Evolutionary conservation across 2,888 invertebrate species (phyloP).

Genomic region (Drosophila acutilabella): DNA sequence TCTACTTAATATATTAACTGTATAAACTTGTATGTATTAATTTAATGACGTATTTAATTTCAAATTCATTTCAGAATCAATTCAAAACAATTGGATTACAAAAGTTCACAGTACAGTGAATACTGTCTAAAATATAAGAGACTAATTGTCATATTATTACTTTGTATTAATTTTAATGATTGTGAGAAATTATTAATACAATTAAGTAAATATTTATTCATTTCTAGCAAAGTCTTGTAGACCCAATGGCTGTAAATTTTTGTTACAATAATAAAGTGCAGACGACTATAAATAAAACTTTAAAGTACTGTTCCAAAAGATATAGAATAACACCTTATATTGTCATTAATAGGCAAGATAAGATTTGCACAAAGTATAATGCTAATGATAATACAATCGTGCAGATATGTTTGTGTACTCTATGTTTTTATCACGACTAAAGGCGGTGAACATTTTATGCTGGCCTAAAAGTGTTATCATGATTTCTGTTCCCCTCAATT

Average conservation of each 20-base stretch:
- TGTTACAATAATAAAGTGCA: slow-evolving; percentile 5
- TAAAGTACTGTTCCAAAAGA: neutral
- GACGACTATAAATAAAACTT: slow-evolving; percentile 24
- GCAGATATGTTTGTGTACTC: slow-evolving; percentile 27
- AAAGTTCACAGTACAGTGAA: neutral
- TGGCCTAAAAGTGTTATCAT: slow-evolving; percentile 6
- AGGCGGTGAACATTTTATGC: slow-evolving; percentile 16
- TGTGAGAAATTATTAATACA: neutral
- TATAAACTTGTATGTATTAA: slow-evolving; percentile 10
- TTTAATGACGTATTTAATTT: neutral
- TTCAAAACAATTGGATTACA: slow-evolving; percentile 12
- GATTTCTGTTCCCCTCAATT: neutral
- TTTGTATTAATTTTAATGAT: neutral
- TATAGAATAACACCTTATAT: slow-evolving; percentile 14
- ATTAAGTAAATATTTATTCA: neutral
- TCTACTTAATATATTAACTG: slow-evolving; percentile 1
- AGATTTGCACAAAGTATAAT: slow-evolving; percentile 26
- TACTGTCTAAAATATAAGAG: neutral
- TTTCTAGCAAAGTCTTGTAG: neutral
- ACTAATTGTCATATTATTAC: neutral
- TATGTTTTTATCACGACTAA: slow-evolving; percentile 22
- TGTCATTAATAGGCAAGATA: slow-evolving; percentile 35
- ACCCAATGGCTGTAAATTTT: neutral
- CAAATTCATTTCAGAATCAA: slow-evolving; percentile 29
- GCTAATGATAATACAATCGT: slow-evolving; percentile 6